These are phyloP conservation scores for Amaurobius ferox DNA, from an alignment of 2,888 invertebrate species.

Conservation along the genomic window DNA sequence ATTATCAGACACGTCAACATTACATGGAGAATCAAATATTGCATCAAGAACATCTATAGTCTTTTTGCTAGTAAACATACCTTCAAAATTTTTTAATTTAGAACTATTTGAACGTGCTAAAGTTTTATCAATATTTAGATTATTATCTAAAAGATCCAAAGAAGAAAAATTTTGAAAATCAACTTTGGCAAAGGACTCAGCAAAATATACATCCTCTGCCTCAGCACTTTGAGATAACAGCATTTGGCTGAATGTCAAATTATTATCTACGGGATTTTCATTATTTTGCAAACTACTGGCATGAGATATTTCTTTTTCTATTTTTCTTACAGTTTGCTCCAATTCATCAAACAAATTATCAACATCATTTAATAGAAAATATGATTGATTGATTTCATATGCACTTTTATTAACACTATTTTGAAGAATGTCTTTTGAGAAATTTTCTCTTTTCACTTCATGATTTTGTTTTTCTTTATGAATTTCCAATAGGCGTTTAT, in stretches of 20 bases:
- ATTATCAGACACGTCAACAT: too few relatives aligned
- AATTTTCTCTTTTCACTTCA: too few relatives aligned
- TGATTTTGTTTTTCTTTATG: too few relatives aligned
- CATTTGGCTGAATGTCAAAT: slow-evolving; percentile 36
- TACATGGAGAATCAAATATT: background rate
- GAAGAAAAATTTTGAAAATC: background rate
- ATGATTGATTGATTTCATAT: background rate
- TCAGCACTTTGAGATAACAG: slow-evolving; percentile 57
- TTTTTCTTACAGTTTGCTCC: background rate
- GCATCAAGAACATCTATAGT: background rate
- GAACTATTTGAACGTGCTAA: background rate
- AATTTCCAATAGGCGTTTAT: too few relatives aligned
- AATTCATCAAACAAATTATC: background rate
- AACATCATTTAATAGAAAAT: background rate
- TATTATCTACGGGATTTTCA: background rate
- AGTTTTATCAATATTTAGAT: background rate
- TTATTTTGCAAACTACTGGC: background rate
- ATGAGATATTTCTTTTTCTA: background rate
- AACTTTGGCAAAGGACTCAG: slow-evolving; percentile 18
- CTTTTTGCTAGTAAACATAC: background rate
- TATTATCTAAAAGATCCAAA: background rate
- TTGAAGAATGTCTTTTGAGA: too few relatives aligned
- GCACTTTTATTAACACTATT: too few relatives aligned
- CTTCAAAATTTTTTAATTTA: too few relatives aligned
- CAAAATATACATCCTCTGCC: slow-evolving; percentile 36